Conservation (phyloP, 2,113 vertebrate genomes). For the Thomomys bottae region DNA sequence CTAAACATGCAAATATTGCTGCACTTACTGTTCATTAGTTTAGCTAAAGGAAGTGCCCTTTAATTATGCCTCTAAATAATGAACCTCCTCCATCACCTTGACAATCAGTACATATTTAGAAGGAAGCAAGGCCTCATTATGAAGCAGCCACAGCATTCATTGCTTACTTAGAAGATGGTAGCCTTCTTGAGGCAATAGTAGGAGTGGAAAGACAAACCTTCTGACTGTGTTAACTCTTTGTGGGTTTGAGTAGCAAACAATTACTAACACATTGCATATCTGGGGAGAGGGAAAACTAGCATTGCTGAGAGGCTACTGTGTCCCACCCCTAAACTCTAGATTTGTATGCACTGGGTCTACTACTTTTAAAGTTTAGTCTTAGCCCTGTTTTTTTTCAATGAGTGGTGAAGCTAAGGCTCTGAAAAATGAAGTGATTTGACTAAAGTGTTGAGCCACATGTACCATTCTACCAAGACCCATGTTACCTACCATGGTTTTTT, state of each 20-base stretch:
- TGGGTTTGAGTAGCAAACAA: background rate
- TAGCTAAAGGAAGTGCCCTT: slow-evolving; percentile 80
- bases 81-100: slow-evolving; percentile 80
- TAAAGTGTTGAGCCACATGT: background rate
- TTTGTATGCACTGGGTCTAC: background rate
- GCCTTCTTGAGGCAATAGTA: slow-evolving; percentile 33
- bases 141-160: slow-evolving; percentile 45
- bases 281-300: background rate
- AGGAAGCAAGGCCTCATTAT: slow-evolving; percentile 66
- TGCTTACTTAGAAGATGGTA: slow-evolving; percentile 49
- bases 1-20: slow-evolving; percentile 79
- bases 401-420: slow-evolving; percentile 19
- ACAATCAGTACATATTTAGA: slow-evolving; percentile 74
- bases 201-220: slow-evolving; percentile 41
- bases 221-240: slow-evolving; percentile 11
- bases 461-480: background rate
- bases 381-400: slow-evolving; percentile 36
- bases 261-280: background rate
- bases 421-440: slow-evolving; percentile 35
- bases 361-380: slow-evolving; percentile 38
- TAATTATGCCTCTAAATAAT: slow-evolving; percentile 80
- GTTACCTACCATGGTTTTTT: background rate
- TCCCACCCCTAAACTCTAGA: background rate
- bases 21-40: slow-evolving; percentile 78
- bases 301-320: background rate